Conservation (phyloP, 2,113 vertebrate species). For the Sceloporus tristichus region DNA sequence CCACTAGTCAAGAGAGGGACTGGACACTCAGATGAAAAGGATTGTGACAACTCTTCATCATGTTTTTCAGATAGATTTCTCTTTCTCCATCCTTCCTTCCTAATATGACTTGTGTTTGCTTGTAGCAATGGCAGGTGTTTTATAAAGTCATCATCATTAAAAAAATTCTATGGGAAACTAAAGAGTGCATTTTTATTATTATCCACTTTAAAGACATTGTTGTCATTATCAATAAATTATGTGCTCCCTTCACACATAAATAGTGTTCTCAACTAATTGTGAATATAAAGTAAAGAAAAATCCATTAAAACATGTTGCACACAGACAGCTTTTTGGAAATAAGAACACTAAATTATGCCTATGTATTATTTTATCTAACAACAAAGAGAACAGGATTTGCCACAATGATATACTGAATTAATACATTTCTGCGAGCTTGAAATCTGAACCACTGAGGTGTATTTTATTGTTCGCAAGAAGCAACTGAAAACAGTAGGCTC, state of each 20-base stretch:
- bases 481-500: slow-evolving; percentile 36
- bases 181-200: slow-evolving; percentile 49
- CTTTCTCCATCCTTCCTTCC: neutral
- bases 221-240: slow-evolving; percentile 45
- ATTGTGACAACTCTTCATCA: neutral
- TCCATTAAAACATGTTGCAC: slow-evolving; percentile 28
- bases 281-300: slow-evolving; percentile 43
- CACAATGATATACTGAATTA: slow-evolving; percentile 69
- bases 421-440: slow-evolving; percentile 63
- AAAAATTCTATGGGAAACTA: slow-evolving; percentile 33
- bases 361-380: slow-evolving; percentile 56
- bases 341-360: slow-evolving; percentile 56
- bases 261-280: slow-evolving; percentile 57
- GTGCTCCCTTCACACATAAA: slow-evolving; percentile 55
- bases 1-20: neutral
- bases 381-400: slow-evolving; percentile 45
- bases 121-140: neutral
- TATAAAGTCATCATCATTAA: neutral
- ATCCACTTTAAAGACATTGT: slow-evolving; percentile 33
- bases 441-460: slow-evolving; percentile 52
- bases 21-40: neutral
- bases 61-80: neutral
- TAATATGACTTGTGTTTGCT: neutral
- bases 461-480: slow-evolving; percentile 50
- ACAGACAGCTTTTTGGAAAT: slow-evolving; percentile 55